phyloP scores from a whole-genome alignment of 2,888 invertebrate genomes.

The Antheraea yamamai region DNA sequence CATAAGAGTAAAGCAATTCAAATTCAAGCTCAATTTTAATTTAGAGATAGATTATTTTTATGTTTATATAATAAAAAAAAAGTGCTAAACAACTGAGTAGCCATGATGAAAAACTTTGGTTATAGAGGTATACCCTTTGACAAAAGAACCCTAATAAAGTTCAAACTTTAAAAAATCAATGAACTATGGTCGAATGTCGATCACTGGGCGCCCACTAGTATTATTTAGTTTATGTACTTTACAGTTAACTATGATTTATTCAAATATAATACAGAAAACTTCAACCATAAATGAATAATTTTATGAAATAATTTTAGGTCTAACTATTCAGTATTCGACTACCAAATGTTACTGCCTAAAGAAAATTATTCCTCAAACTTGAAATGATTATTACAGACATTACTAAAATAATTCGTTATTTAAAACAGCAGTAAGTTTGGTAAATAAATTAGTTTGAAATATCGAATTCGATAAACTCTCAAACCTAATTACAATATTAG shows the following conservation, averaged over 20 bases:
- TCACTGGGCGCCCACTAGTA: too few species aligned
- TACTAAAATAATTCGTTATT: neutral
- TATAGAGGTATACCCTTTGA: too few species aligned
- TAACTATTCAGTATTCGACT: neutral
- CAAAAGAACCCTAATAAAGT: too few species aligned
- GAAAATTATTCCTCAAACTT: neutral
- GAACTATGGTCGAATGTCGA: too few species aligned
- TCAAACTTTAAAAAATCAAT: too few species aligned
- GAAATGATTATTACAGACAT: neutral
- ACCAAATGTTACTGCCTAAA: neutral
- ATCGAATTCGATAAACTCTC: neutral
- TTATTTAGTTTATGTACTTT: neutral
- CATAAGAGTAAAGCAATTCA: too few species aligned
- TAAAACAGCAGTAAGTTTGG: neutral
- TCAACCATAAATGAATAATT: neutral
- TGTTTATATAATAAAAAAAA: too few species aligned
- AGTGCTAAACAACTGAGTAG: too few species aligned
- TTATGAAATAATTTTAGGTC: conserved; percentile 3
- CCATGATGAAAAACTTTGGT: too few species aligned
- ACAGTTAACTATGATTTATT: neutral
- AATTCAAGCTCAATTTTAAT: too few species aligned
- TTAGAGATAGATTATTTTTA: too few species aligned
- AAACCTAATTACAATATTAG: neutral
- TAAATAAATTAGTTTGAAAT: neutral
- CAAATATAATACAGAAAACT: neutral